phyloP scores from a whole-genome alignment of 2,113 vertebrate genomes.

The Xiphophorus hellerii region DNA sequence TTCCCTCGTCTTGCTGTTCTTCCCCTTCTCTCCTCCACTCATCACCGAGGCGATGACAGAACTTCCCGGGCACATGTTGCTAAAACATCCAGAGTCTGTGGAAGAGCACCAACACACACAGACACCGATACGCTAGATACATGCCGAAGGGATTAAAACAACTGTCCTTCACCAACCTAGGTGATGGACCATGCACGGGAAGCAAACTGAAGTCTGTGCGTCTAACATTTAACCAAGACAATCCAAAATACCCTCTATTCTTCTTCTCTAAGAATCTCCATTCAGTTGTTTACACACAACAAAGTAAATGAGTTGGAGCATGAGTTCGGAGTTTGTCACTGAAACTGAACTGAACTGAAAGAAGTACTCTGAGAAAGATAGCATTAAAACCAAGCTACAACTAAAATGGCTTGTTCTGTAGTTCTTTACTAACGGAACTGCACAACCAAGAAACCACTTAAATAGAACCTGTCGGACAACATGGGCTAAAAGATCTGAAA shows the following conservation, averaged over 20 bases:
- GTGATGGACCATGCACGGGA: conserved; percentile 35
- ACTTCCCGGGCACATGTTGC: conserved; percentile 69
- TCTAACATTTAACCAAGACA: conserved; percentile 1
- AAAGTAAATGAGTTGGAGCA: not conserved
- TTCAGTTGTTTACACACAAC: not conserved
- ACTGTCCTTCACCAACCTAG: conserved; percentile 29
- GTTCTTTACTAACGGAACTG: not conserved
- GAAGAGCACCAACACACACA: conserved; percentile 36
- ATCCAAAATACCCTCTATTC: not conserved
- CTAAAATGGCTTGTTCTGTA: not conserved
- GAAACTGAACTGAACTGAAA: not conserved
- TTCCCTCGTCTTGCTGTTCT: conserved; percentile 22
- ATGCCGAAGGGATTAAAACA: conserved; percentile 60
- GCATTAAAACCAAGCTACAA: not conserved
- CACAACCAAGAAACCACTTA: too few species aligned
- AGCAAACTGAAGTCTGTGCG: conserved; percentile 9
- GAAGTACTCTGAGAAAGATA: not conserved
- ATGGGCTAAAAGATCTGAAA: too few species aligned
- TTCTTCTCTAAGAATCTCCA: not conserved
- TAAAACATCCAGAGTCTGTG: conserved; percentile 49
- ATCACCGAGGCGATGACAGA: conserved; percentile 70
- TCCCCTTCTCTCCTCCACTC: conserved; percentile 41
- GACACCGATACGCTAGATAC: conserved; percentile 25
- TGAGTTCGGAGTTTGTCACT: not conserved
- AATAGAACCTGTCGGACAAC: not conserved